Evolutionary conservation across 2,888 invertebrate species (phyloP).

Genomic region (Protula sp.): DNA sequence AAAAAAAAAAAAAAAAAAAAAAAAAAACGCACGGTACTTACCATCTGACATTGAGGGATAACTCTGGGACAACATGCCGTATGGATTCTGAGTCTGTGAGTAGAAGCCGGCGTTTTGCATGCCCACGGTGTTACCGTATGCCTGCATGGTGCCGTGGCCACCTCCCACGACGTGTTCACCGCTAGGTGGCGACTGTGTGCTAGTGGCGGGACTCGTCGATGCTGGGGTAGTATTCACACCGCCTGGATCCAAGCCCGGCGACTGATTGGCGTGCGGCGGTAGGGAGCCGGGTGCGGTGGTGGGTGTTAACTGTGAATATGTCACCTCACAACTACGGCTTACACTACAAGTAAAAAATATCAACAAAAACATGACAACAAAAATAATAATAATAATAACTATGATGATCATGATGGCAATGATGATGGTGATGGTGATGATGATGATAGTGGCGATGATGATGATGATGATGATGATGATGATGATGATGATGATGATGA

Average conservation of each 20-base stretch:
- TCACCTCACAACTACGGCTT: no score
- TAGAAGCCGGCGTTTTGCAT: constrained; percentile 24
- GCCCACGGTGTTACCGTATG: constrained; percentile 25
- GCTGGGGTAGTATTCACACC: no score
- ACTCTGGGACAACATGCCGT: constrained; percentile 16
- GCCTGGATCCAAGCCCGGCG: no score
- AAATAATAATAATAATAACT: constrained; percentile 3
- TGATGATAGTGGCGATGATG: constrained; percentile 7
- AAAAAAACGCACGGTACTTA: constrained; percentile 4
- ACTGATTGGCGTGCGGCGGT: no score
- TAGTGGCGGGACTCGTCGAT: no score
- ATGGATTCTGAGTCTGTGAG: constrained; percentile 13
- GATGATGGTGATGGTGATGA: constrained; percentile 10
- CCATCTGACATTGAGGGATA: constrained; percentile 15
- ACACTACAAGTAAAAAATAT: no score
- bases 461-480: constrained; percentile 7
- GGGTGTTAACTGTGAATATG: no score
- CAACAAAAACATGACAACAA: no score
- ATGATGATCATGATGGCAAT: constrained; percentile 4
- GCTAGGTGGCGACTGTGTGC: neutral
- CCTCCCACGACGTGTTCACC: neutral
- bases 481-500: constrained; percentile 8
- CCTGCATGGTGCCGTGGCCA: constrained; percentile 20
- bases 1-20: no score
- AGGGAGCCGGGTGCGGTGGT: no score